Percentiles rank a stretch among this genome's conserved stretches.
These are phyloP conservation scores for Tautogolabrus adspersus DNA, from an alignment of 2,113 vertebrate genomes.

Conservation along the genomic window DNA sequence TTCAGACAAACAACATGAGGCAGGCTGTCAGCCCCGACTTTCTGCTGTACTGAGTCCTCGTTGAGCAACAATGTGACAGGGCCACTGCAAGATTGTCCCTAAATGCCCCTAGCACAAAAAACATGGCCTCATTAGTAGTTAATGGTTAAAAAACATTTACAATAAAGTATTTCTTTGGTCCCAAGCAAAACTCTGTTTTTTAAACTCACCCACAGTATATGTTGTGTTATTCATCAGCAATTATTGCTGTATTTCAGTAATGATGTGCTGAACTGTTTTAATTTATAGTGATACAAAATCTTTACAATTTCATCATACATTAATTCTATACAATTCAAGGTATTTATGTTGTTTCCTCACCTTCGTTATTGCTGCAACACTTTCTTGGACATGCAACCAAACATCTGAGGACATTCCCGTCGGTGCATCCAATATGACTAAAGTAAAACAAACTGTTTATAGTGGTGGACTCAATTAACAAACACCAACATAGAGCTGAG, in stretches of 20 bases:
- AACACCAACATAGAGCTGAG: neutral
- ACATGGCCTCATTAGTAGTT: slow-evolving; percentile 6
- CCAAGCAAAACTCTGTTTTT: neutral
- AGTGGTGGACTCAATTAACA: neutral
- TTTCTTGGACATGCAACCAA: slow-evolving; percentile 85
- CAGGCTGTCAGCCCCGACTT: slow-evolving; percentile 71
- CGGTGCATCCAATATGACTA: slow-evolving; percentile 85
- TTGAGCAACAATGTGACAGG: slow-evolving; percentile 66
- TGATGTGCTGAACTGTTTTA: neutral
- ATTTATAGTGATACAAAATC: too few relatives aligned
- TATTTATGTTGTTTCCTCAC: slow-evolving; percentile 56
- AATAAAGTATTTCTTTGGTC: neutral
- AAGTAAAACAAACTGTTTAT: slow-evolving; percentile 10
- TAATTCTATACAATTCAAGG: neutral
- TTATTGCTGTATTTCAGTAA: too few relatives aligned
- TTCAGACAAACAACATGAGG: slow-evolving; percentile 72
- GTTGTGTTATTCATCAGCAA: too few relatives aligned
- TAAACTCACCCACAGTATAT: neutral
- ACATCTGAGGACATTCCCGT: slow-evolving; percentile 86
- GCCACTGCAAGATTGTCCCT: slow-evolving; percentile 42
- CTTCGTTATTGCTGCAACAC: slow-evolving; percentile 80
- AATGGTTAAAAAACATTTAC: slow-evolving; percentile 12
- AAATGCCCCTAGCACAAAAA: slow-evolving; percentile 44
- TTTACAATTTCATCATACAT: neutral
- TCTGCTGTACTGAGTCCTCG: slow-evolving; percentile 45